Conservation (phyloP, 2,888 invertebrate genomes). For the Acleris literana region DNA sequence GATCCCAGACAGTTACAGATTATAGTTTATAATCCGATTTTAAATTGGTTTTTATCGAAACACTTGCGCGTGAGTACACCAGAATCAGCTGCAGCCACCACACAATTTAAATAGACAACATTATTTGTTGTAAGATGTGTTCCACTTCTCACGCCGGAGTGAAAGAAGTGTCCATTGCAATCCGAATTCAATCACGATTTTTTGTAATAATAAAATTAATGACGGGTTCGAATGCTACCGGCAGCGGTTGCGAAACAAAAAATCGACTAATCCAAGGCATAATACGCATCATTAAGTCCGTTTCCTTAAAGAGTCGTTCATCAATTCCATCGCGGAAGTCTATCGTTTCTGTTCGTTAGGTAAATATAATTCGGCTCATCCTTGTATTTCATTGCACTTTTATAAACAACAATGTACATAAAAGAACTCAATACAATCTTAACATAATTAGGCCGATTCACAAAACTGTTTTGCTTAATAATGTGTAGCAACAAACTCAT, state of each 20-base stretch:
- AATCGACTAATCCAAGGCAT: slow-evolving; percentile 8
- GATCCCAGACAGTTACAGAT: not conserved
- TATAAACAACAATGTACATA: not conserved
- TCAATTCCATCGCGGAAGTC: slow-evolving; percentile 8
- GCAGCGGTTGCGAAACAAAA: slow-evolving; percentile 3
- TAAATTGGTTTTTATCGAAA: slow-evolving; percentile 15
- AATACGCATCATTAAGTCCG: not conserved
- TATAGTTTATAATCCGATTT: slow-evolving; percentile 16
- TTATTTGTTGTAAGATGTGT: slow-evolving; percentile 54
- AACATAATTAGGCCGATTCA: slow-evolving; percentile 19
- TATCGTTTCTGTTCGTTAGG: not conserved
- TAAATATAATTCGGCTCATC: not conserved
- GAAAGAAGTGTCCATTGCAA: slow-evolving; percentile 55
- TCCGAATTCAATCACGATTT: slow-evolving; percentile 23
- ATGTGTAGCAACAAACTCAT: slow-evolving; percentile 14
- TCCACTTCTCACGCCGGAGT: slow-evolving; percentile 64
- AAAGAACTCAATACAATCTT: not conserved
- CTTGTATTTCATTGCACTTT: not conserved
- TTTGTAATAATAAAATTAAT: slow-evolving; percentile 29
- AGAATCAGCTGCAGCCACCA: slow-evolving; percentile 40
- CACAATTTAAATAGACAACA: slow-evolving; percentile 34
- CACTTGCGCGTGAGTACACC: slow-evolving; percentile 6
- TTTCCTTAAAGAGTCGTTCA: slow-evolving; percentile 13
- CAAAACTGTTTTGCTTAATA: slow-evolving; percentile 18
- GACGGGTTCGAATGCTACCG: slow-evolving; percentile 21